These are phyloP conservation scores for Nomada lathburiana DNA, from an alignment of 2,888 invertebrate species.

Conservation along the genomic window DNA sequence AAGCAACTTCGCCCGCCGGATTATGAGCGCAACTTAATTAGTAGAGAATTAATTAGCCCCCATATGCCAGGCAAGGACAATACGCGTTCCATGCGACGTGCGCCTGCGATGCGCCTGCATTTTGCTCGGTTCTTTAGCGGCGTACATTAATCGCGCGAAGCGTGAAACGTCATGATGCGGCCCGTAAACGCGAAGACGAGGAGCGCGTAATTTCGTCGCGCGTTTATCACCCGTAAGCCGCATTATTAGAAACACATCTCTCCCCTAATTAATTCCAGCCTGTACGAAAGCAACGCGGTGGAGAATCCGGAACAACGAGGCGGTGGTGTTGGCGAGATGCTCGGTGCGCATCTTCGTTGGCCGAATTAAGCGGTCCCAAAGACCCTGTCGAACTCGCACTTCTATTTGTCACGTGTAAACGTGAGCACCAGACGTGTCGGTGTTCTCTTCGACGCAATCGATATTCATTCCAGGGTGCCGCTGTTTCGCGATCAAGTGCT, in stretches of 20 bases:
- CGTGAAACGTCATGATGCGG: conserved; percentile 15
- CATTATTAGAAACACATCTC: conserved; percentile 39
- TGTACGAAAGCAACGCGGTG: background rate
- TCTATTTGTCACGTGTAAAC: no score
- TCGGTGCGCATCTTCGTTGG: background rate
- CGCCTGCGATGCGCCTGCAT: conserved; percentile 18
- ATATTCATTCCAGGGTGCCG: conserved; percentile 24
- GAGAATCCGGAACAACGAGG: conserved; percentile 7
- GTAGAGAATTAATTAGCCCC: conserved; percentile 59
- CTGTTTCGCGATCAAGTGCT: conserved; percentile 63
- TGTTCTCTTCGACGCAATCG: background rate
- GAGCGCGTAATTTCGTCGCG: conserved; percentile 14
- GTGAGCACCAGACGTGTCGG: background rate
- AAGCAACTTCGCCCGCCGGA: conserved; percentile 44
- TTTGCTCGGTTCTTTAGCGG: conserved; percentile 52
- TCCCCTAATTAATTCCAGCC: conserved; percentile 12
- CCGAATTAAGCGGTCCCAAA: background rate
- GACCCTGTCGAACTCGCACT: no score
- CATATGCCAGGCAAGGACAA: conserved; percentile 35
- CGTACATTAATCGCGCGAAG: conserved; percentile 52
- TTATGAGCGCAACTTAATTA: conserved; percentile 59
- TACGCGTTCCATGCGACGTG: conserved; percentile 28
- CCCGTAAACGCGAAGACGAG: conserved; percentile 18
- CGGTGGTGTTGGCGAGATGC: background rate
- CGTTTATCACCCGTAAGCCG: conserved; percentile 20